Conservation (phyloP, 1,140 invertebrate species). For the Bilobella aurantiaca region DNA sequence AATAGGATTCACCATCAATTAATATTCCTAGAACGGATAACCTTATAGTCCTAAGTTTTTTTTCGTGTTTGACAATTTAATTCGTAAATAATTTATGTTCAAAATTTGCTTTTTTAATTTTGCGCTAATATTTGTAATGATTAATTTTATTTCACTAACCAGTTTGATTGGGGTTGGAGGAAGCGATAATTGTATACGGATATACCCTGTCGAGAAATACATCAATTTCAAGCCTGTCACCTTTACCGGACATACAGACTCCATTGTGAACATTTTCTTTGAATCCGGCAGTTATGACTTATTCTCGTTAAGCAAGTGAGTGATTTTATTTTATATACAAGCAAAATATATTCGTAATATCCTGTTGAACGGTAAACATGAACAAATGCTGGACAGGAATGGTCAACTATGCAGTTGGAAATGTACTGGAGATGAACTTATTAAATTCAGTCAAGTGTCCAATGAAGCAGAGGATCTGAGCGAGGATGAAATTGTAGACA, state of each 20-base stretch:
- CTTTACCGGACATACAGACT: conserved; percentile 64
- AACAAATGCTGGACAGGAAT: conserved; percentile 47
- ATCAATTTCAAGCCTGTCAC: conserved; percentile 63
- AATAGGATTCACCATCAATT: too few species aligned
- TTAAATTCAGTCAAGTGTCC: conserved; percentile 47
- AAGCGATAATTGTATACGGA: conserved; percentile 70
- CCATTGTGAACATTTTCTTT: conserved; percentile 76
- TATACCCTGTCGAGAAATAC: conserved; percentile 64
- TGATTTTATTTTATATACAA: conserved; percentile 38
- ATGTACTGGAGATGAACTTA: conserved; percentile 55
- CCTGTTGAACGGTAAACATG: too few species aligned
- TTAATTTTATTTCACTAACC: too few species aligned
- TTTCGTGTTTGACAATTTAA: too few species aligned
- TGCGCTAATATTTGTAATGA: too few species aligned
- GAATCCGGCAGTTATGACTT: conserved; percentile 72
- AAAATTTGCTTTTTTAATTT: background rate
- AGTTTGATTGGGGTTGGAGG: conserved; percentile 70
- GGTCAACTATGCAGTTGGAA: conserved; percentile 77
- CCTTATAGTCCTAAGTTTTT: background rate
- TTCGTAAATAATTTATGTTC: too few species aligned
- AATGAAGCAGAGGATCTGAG: conserved; percentile 38
- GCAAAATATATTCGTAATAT: conserved; percentile 12
- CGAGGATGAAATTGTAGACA: conserved; percentile 15
- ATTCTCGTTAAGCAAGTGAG: conserved; percentile 60
- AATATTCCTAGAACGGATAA: background rate